Evolutionary conservation across 2,113 vertebrate species (phyloP), one percentile per base, ranked within the genome.

Genomic region (Chlorodrepanis virens): DNA sequence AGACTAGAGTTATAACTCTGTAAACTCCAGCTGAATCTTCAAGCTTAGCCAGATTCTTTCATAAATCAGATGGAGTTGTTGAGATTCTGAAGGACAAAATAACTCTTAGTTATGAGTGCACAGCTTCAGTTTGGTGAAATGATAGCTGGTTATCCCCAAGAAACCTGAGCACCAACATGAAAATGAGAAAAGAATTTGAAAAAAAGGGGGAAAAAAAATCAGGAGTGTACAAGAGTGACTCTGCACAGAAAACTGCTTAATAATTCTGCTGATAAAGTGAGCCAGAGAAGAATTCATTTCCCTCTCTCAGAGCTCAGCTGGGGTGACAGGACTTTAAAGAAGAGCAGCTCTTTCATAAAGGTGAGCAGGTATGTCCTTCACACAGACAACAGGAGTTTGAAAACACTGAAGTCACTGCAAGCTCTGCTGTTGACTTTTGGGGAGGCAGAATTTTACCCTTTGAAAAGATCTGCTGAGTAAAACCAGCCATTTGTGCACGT

Each of bases 231-330:
- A 63, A 70, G 52, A 93, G 79, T 89, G 93, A 81, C 76, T 93
- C 53, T 90, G 92, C 90, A 96, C 78, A 79, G 90, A 94, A 91
- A 84, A 83, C 72, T 96, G 89, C 90, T 95, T 96, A 95, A 95
- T 86, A 95, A 96, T 94, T 96, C 94, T 90, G 83, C 83, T 93
- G 96, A 87, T 90, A 84, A 90, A 95, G 69, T 89, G 69, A 96
- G 77, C 44, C 27, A 50, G 76, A 68, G 63, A 77, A 90, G 86
- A 95, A 96, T 84, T 84, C 44, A 89, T 92, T 95, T 96, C 80
- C 49, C 80, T 93, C 76, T 95, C 86, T 88, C 69, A 90, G 86
- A 94, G 80, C 92, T 84, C 76, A 75, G 72, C 83, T 94, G 69
- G 76, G 91, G 69, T 82, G 86, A 84, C 47, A 67, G 56, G 40